These are phyloP conservation scores for Marcusenius ussheri DNA, from an alignment of 2,113 vertebrate genomes.

Conservation along the genomic window DNA sequence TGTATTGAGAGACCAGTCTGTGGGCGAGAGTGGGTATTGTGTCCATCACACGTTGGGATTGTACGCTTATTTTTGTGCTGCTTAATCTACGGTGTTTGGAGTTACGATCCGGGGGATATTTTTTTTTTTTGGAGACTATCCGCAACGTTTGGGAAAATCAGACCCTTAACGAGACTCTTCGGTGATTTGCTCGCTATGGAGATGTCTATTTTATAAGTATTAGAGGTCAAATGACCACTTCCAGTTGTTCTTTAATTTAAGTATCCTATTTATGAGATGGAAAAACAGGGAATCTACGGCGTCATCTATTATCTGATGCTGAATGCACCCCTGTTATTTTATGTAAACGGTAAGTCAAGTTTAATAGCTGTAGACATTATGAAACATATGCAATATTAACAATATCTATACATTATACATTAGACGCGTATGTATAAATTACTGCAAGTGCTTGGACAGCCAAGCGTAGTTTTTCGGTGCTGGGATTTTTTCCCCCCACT, in stretches of 20 bases:
- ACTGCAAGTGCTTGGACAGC: background rate
- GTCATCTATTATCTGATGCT: slow-evolving; percentile 75
- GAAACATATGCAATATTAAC: background rate
- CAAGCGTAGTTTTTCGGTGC: background rate
- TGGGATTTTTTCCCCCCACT: background rate
- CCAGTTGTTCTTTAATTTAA: slow-evolving; percentile 42
- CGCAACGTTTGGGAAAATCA: slow-evolving; percentile 20
- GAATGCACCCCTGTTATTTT: slow-evolving; percentile 64
- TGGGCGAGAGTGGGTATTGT: slow-evolving; percentile 18
- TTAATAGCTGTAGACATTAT: background rate
- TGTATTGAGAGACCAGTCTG: slow-evolving; percentile 3
- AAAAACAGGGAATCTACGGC: slow-evolving; percentile 63
- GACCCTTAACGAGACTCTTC: slow-evolving; percentile 9
- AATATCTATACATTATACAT: background rate
- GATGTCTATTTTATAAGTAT: slow-evolving; percentile 46
- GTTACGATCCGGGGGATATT: slow-evolving; percentile 29
- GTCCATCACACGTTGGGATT: slow-evolving; percentile 34
- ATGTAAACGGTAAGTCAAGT: slow-evolving; percentile 75
- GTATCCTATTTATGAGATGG: slow-evolving; percentile 73
- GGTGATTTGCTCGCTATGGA: slow-evolving; percentile 45
- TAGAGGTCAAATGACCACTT: slow-evolving; percentile 44
- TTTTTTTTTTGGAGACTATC: slow-evolving; percentile 18
- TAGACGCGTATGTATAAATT: background rate
- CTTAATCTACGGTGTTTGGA: slow-evolving; percentile 37
- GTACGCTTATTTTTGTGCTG: slow-evolving; percentile 33